Conservation (phyloP, 2,888 invertebrate genomes). For the Meiosimyza decipiens region DNA sequence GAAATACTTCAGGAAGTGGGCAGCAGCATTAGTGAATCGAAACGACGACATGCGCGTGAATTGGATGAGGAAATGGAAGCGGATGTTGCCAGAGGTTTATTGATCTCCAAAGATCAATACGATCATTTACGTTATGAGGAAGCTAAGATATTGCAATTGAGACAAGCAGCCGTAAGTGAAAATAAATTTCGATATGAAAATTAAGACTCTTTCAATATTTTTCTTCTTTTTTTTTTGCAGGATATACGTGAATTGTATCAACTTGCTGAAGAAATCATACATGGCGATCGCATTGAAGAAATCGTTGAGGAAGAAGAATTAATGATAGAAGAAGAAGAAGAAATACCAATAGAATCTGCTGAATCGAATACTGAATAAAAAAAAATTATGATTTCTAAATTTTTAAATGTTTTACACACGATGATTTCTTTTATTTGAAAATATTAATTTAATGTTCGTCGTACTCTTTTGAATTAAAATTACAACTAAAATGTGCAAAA, state of each 20-base stretch:
- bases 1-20: conserved; percentile 50
- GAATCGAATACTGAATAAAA: background rate
- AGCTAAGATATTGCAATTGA: conserved; percentile 69
- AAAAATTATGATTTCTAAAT: background rate
- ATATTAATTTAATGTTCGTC: too few relatives aligned
- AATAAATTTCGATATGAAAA: background rate
- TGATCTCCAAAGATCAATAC: conserved; percentile 69
- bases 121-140: conserved; percentile 71
- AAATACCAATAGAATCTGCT: background rate
- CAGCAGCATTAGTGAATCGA: conserved; percentile 55
- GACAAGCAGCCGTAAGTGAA: conserved; percentile 68
- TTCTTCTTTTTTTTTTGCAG: conserved; percentile 60
- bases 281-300: conserved; percentile 62
- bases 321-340: conserved; percentile 42
- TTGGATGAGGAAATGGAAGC: conserved; percentile 57
- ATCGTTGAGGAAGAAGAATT: conserved; percentile 43
- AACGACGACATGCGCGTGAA: conserved; percentile 53
- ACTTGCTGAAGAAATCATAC: conserved; percentile 72
- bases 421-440: too few relatives aligned
- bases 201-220: background rate
- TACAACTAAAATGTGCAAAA: too few relatives aligned
- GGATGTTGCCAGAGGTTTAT: conserved; percentile 66
- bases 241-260: conserved; percentile 73
- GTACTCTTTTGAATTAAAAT: too few relatives aligned
- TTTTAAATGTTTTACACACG: background rate